phyloP scores from a whole-genome alignment of 2,797 vertebrate genomes.

The Chelonia mydas region DNA sequence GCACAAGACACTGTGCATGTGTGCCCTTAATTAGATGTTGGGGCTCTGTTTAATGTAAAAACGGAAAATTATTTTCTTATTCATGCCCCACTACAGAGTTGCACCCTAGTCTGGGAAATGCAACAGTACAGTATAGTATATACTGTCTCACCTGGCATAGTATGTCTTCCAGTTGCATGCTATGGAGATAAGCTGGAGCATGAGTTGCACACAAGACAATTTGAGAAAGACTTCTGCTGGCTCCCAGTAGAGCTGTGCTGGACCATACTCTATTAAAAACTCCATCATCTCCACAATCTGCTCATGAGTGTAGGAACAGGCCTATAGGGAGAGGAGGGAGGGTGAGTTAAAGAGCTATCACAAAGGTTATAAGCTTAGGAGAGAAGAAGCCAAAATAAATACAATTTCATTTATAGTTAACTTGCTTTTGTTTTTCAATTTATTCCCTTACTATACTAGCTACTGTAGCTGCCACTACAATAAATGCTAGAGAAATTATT shows the following conservation, averaged over 20 bases:
- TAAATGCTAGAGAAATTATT: neutral
- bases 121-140: neutral
- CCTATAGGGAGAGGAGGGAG: slow-evolving; percentile 78
- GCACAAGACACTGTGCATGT: neutral
- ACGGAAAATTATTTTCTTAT: neutral
- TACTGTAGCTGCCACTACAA: neutral
- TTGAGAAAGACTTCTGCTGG: slow-evolving; percentile 98
- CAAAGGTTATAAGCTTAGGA: neutral
- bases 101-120: neutral
- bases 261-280: slow-evolving; percentile 96
- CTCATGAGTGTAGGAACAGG: slow-evolving; percentile 95
- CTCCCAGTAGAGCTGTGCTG: slow-evolving; percentile 96
- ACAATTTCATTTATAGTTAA: neutral
- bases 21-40: neutral
- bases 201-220: slow-evolving; percentile 95
- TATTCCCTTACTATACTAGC: neutral
- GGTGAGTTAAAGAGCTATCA: slow-evolving; percentile 13
- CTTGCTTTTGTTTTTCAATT: neutral
- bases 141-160: slow-evolving; percentile 91
- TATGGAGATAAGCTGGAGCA: slow-evolving; percentile 97
- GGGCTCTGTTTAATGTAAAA: neutral
- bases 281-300: slow-evolving; percentile 99
- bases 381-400: slow-evolving; percentile 10
- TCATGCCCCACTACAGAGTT: neutral
- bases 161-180: slow-evolving; percentile 99